Evolutionary conservation across 2,797 vertebrate species (phyloP).

Genomic region (Danio choprae): DNA sequence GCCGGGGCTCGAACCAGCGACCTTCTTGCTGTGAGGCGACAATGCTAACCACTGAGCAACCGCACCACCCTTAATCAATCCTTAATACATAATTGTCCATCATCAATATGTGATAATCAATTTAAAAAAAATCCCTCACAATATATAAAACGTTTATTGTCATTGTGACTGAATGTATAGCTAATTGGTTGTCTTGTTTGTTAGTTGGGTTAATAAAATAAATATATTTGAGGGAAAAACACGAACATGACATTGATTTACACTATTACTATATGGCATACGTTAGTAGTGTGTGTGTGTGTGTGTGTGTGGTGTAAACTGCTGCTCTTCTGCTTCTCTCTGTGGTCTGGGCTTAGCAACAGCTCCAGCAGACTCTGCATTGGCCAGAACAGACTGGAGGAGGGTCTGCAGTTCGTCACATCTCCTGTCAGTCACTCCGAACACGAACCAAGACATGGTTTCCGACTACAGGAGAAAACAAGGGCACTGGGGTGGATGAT

Average conservation of each 20-base stretch:
- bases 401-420: slow-evolving; percentile 34
- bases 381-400: slow-evolving; percentile 27
- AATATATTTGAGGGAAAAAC: background rate
- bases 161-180: too few species aligned
- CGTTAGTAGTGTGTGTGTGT: background rate
- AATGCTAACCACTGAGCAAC: too few species aligned
- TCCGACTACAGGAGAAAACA: slow-evolving; percentile 58
- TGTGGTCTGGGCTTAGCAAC: slow-evolving; percentile 55
- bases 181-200: too few species aligned
- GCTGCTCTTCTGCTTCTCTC: background rate
- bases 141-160: too few species aligned
- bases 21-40: too few species aligned
- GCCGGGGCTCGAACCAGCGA: too few species aligned
- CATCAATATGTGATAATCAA: too few species aligned
- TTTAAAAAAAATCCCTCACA: too few species aligned
- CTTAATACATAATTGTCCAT: too few species aligned
- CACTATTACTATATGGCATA: too few species aligned
- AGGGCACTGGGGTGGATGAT: slow-evolving; percentile 56
- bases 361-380: slow-evolving; percentile 34
- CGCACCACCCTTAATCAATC: too few species aligned
- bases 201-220: background rate
- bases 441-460: slow-evolving; percentile 31
- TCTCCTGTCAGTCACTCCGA: slow-evolving; percentile 34
- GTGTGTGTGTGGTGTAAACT: background rate
- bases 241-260: background rate